Conservation (phyloP, 37 sponge, comb jelly and placozoan genomes). For the Hexactinellida sp. region DNA sequence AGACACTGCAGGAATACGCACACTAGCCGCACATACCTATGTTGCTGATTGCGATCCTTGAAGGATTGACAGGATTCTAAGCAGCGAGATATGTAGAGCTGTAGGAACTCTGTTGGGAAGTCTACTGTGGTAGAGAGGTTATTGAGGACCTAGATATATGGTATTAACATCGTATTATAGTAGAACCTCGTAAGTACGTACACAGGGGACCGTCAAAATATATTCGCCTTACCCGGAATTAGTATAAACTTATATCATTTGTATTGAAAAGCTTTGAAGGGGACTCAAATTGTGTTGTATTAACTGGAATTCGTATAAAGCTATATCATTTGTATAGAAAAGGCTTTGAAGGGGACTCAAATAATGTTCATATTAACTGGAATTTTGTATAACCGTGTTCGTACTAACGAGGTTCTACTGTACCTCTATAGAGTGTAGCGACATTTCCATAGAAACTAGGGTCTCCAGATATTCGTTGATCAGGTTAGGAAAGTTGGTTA, state of each 20-base stretch:
- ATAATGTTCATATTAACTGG: no score
- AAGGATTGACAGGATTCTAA: conserved; percentile 65
- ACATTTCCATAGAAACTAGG: conserved; percentile 90
- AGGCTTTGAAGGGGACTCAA: no score
- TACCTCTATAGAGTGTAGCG: conserved; percentile 95
- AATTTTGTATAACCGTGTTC: no score
- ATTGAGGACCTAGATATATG: background rate
- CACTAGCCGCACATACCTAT: conserved; percentile 73
- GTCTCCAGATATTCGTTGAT: conserved; percentile 47
- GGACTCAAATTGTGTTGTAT: no score
- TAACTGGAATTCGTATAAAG: no score
- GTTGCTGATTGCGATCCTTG: conserved; percentile 71
- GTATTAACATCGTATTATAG: background rate
- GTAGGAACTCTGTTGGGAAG: conserved; percentile 88
- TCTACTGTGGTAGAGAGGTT: conserved; percentile 56
- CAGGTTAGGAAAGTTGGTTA: conserved; percentile 8
- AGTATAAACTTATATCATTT: no score
- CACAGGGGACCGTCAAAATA: no score
- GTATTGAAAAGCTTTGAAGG: no score
- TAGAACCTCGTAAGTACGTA: no score
- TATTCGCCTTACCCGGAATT: no score
- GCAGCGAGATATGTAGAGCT: conserved; percentile 87
- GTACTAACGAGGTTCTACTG: no score
- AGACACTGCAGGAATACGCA: conserved; percentile 96
- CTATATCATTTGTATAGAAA: no score